Evolutionary conservation across 2,113 vertebrate species (phyloP), one percentile per base, ranked within the genome.

Genomic region (Leucopternis melanops): DNA sequence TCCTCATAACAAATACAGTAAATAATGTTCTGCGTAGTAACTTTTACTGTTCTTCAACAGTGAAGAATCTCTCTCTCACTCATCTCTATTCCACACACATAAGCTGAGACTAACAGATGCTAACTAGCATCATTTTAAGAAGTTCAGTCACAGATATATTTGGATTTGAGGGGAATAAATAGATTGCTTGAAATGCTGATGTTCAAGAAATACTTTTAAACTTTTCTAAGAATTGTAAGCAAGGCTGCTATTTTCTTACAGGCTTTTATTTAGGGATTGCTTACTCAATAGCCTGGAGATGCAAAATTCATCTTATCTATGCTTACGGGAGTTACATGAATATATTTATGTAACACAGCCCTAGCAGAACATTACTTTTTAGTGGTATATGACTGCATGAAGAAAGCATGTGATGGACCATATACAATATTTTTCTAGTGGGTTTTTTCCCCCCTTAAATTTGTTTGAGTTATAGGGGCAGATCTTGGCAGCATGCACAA

Each of bases 391-490:
- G 95, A 97, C 92, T 90, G 75, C 91, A 97, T 83, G 81, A 95
- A 97, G 78, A 88, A 97, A 95, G 87, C 92, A 97, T 95, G 91
- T 90, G 84, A 96, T 91, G 81, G 84, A 92, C 92, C 67, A 80
- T 70, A 91, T 45, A 91, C 58, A 77, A 1, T 95, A 91, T 97
- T 95, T 97, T 94, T 89, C 84, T 95, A 95, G 92, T 91, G 82
- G 25, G 0, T 42, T 61, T 20, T 27, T 18, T 7, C 14, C 23
- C 50, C 34, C 40, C 61, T 82, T 90, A 95, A 86, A 92, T 83
- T 92, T 90, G 84, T 94, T 88, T 93, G 87, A 96, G 95, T 96
- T 97, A 95, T 67, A 95, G 81, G 91, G 93, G 84, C 95, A 95
- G 95, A 95, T 83, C 81, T 97, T 97, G 97, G 97, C 97, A 97